Base-by-base conservation (phyloP, 35 echinoderm and acorn worm species). In the Lytechinus variegatus region DNA sequence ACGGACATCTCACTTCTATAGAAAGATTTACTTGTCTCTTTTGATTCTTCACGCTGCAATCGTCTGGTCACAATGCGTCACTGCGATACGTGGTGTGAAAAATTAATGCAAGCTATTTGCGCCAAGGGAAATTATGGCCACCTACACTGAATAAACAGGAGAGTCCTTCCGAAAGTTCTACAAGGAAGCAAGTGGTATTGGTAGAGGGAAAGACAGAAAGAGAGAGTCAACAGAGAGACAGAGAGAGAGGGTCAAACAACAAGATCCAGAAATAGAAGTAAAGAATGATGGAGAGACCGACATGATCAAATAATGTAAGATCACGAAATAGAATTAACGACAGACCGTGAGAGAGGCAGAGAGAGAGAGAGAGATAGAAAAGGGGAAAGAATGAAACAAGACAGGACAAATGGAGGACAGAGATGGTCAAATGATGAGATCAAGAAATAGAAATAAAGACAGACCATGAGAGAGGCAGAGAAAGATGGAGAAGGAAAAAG, bases 111-210 rank as follows among this genome's bases (percentile, higher is more conserved):
- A 54, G 88, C 28, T 90, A 90, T 90, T 27, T 90, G 88, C 88
- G 88, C 52, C 88, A 90, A 28, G 88, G 88, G 88, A 90, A 90
- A 90, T 90, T 90, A 90, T 90, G 88, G 66, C 88, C 52, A 90
- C 88, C 28, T 90, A 90, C 88, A 44, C 88, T 90, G 88, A 90
- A 90, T 90, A 90, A 90, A 90, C 88, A 90, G 88, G 28, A 28
- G 16, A 44, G n/a, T 44, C 56, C 56, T 58, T 10, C 6, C 19
- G 66, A 79, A 79, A 79, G 56, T 58, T 58, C 8, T 8, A 56
- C 16, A 71, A 44, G 11, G 19, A 21, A 71, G 16, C 21, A 5
- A 71, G 61, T 21, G 11, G 19, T 4, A 66, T 4, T 12, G 61
- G 24, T 13, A 71, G 61, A 71, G 14, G 21, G 14, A 71, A 24